Evolutionary conservation across 2,113 vertebrate species (phyloP).

Genomic region (Tachuris rubrigastra): DNA sequence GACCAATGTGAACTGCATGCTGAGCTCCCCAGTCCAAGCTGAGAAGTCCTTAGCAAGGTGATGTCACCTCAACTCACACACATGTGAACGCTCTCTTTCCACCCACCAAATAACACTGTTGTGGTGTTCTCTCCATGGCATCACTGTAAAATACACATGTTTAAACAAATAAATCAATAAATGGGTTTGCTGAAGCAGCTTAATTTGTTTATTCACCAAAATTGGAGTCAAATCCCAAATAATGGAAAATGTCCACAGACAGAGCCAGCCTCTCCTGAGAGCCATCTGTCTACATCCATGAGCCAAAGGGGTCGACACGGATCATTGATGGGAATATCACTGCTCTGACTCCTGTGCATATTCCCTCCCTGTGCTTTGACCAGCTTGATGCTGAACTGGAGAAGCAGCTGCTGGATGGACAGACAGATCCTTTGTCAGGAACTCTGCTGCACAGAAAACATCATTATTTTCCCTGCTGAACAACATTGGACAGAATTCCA

Average conservation of each 20-base stretch:
- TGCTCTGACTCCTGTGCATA: accelerated
- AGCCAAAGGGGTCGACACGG: accelerated
- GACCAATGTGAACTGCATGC: background rate
- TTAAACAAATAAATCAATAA: slow-evolving; percentile 24
- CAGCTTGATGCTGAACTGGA: background rate
- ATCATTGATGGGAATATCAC: accelerated
- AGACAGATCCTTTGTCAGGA: background rate
- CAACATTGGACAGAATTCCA: background rate
- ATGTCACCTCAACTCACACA: background rate
- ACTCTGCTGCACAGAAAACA: background rate
- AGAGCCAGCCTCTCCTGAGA: background rate
- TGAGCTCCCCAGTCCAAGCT: background rate
- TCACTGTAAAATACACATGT: slow-evolving; percentile 28
- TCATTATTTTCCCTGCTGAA: background rate
- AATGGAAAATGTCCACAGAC: background rate
- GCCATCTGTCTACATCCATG: background rate
- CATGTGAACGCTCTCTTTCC: background rate
- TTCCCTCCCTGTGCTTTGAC: background rate
- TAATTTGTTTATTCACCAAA: slow-evolving; percentile 7
- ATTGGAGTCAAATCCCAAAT: background rate
- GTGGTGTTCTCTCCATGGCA: slow-evolving; percentile 7
- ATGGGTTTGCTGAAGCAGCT: slow-evolving; percentile 38
- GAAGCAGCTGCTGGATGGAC: background rate
- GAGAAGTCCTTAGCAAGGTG: background rate
- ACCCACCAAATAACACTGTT: background rate